These are phyloP conservation scores for Trypoxylon attenuatum DNA, from an alignment of 2,888 invertebrate genomes.

Conservation along the genomic window DNA sequence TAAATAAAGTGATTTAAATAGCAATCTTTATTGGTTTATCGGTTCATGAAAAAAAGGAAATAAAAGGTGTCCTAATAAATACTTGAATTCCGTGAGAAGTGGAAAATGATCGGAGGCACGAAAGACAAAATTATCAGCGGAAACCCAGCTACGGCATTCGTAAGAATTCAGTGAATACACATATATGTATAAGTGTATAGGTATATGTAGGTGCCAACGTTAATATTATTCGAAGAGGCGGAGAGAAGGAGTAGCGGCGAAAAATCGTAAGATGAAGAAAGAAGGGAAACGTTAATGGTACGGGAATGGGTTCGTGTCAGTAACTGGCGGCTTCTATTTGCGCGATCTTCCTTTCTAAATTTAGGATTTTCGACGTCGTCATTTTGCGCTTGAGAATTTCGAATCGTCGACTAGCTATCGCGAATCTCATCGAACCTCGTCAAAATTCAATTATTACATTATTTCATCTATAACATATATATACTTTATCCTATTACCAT, in stretches of 20 bases:
- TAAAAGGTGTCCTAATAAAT: too few relatives aligned
- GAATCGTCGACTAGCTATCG: conserved; percentile 24
- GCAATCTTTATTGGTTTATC: conserved; percentile 14
- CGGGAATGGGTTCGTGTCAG: conserved; percentile 46
- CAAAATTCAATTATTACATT: conserved; percentile 21
- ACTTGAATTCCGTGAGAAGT: too few relatives aligned
- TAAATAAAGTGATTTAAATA: conserved; percentile 14
- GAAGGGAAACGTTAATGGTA: conserved; percentile 15
- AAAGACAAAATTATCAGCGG: too few relatives aligned
- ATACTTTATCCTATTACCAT: too few relatives aligned
- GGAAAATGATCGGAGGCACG: too few relatives aligned
- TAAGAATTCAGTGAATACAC: too few relatives aligned
- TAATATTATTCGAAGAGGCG: conserved; percentile 43
- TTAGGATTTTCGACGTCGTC: conserved; percentile 54
- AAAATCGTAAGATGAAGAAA: conserved; percentile 41
- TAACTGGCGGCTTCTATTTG: conserved; percentile 57
- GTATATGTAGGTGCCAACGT: conserved; percentile 49
- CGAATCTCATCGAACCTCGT: conserved; percentile 35
- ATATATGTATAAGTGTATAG: too few relatives aligned
- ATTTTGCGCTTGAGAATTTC: conserved; percentile 33
- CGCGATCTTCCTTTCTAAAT: conserved; percentile 58
- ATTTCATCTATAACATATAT: too few relatives aligned
- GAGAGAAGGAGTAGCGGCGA: too few relatives aligned
- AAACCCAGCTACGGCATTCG: too few relatives aligned
- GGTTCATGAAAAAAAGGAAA: too few relatives aligned